Evolutionary conservation across 2,113 vertebrate genomes (phyloP).

Genomic region (Illadopsis cleaveri): DNA sequence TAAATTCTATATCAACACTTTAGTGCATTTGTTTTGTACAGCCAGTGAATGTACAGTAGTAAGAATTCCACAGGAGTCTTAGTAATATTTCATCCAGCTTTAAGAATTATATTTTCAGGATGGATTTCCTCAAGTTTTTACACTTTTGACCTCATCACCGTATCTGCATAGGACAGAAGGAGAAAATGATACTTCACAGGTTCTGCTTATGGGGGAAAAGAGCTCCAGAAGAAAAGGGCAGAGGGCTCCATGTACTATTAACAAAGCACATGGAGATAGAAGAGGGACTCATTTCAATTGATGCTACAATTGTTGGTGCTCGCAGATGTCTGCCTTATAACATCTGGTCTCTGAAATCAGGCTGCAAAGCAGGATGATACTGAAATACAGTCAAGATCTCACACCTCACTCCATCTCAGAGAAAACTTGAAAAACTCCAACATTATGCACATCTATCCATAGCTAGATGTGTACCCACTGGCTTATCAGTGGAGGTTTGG

Average conservation of each 20-base stretch:
- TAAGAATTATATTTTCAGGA: background rate
- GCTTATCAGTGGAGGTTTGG: background rate
- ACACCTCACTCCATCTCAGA: background rate
- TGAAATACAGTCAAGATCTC: background rate
- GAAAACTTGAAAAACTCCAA: background rate
- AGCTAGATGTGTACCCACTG: background rate
- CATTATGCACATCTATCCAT: background rate
- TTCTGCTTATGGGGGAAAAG: background rate
- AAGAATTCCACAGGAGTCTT: background rate
- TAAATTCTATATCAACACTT: background rate
- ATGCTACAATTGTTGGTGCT: background rate
- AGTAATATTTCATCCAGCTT: background rate
- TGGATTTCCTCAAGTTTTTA: background rate
- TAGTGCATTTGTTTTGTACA: background rate
- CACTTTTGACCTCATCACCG: background rate
- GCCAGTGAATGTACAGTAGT: background rate
- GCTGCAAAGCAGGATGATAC: background rate
- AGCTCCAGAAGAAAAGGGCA: background rate
- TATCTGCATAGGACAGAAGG: background rate
- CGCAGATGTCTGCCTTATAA: rapidly evolving
- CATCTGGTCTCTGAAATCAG: background rate
- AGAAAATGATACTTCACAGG: background rate
- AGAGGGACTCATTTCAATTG: background rate
- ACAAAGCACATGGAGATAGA: background rate
- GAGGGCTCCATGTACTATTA: background rate